Conservation (phyloP, 2,797 vertebrate species). For the Euthynnus affinis region DNA sequence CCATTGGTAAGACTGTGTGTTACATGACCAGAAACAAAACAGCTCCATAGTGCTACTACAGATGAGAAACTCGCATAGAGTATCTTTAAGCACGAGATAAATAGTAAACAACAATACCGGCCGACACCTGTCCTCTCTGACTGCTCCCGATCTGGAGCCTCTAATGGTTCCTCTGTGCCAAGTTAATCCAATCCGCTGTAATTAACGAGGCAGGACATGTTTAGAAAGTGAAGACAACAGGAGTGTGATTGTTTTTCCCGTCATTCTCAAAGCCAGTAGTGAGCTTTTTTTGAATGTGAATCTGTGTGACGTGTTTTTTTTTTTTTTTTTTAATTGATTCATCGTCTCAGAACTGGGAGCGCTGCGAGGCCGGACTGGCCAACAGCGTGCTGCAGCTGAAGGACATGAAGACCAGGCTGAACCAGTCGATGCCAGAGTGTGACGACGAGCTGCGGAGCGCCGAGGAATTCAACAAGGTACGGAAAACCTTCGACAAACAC, state of each 20-base stretch:
- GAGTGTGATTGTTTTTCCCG: neutral
- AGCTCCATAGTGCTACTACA: too few relatives aligned
- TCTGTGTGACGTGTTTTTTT: neutral
- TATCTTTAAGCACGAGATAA: too few relatives aligned
- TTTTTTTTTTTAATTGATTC: neutral
- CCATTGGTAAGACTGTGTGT: too few relatives aligned
- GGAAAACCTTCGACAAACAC: neutral
- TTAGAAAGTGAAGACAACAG: constrained; percentile 26
- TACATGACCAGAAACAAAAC: too few relatives aligned
- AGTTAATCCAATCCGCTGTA: constrained; percentile 66
- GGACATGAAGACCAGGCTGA: constrained; percentile 83
- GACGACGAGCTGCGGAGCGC: constrained; percentile 84
- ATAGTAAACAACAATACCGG: too few relatives aligned
- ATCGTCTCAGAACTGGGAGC: constrained; percentile 88
- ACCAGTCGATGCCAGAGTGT: constrained; percentile 85
- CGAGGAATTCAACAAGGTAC: constrained; percentile 86
- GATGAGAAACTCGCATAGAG: too few relatives aligned
- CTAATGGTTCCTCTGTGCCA: neutral
- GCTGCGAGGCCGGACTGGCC: constrained; percentile 84
- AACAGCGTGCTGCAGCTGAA: constrained; percentile 80
- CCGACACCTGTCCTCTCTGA: constrained; percentile 8
- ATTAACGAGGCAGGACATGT: constrained; percentile 32
- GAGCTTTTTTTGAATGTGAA: too few relatives aligned
- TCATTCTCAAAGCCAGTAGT: neutral
- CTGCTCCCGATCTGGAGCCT: neutral